Evolutionary conservation across 64 coral and sea anemone species (phyloP), one percentile per base, ranked within the genome.

Genomic region (Platygyra sinensis): DNA sequence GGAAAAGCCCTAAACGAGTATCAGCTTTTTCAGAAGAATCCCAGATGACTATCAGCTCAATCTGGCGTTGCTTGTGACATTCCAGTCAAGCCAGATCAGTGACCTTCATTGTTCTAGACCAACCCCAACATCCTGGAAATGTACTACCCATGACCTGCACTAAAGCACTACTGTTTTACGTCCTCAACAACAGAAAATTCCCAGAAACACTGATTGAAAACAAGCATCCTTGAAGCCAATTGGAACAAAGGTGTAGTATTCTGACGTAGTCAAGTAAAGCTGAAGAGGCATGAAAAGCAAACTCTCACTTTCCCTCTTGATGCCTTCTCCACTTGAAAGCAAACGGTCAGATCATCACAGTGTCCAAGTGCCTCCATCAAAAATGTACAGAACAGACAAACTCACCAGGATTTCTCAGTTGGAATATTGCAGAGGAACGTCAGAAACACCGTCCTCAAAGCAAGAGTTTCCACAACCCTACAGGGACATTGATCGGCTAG

Each of bases 331-430:
- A 67, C 64, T 67, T 67, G 64, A 67, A 3, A 67, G 64, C 64
- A 67, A 24, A 27, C 64, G 64, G 19, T 22, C n/a, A 27, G 0
- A 67, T 67, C 19, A 24, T 67, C 64, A 67, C 3, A 67, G 64
- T 67, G 64, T 67, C 64, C 64, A 67, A 67, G 64, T 67, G 64
- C 64, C 64, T 27, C 64, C 64, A 67, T 67, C 64, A 67, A 22
- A 27, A 67, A 67, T 67, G 54, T 9, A 2, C n/a, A 22, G 64
- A 67, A 14, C 54, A 57, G 54, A 57, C 15, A 57, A 57, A 57
- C 54, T 57, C 54, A 67, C 64, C 64, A 67, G 64, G 64, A 67
- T 67, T 67, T 67, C 62, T 67, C 64, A 67, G 64, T 67, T 67
- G 64, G 64, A 67, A 67, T 67, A 67, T 67, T 27, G n/a, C 64